Evolutionary conservation across 2,113 vertebrate genomes (phyloP).

Genomic region (Psammodynastes pulverulentus): DNA sequence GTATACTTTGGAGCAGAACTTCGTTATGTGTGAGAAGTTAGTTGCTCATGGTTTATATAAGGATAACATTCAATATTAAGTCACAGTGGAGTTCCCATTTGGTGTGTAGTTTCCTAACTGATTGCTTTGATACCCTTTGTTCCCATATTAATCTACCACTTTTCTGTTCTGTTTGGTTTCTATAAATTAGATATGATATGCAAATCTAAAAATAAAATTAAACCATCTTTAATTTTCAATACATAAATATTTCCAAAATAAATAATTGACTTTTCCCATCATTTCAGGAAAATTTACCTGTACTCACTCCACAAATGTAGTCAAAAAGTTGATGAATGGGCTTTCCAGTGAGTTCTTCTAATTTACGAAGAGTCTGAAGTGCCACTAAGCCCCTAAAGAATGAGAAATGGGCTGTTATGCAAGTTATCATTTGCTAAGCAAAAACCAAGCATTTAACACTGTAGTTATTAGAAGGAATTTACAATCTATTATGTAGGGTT

Average conservation of each 20-base stretch:
- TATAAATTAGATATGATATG: background rate
- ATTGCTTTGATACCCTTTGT: background rate
- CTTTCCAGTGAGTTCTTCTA: conserved; percentile 90
- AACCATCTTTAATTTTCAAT: background rate
- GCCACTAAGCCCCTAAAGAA: conserved; percentile 87
- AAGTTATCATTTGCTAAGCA: background rate
- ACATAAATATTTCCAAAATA: background rate
- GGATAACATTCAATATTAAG: background rate
- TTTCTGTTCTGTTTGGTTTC: background rate
- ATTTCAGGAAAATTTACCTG: conserved; percentile 76
- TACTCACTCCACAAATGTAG: conserved; percentile 97
- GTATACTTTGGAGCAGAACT: background rate
- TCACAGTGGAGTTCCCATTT: background rate
- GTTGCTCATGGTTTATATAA: background rate
- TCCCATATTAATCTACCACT: background rate
- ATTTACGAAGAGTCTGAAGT: conserved; percentile 87
- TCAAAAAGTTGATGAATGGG: conserved; percentile 93
- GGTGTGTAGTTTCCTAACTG: background rate
- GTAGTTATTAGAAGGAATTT: background rate
- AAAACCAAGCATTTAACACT: background rate
- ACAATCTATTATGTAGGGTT: background rate
- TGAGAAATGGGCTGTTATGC: conserved; percentile 12
- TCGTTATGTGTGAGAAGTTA: background rate
- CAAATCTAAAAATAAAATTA: background rate
- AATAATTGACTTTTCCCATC: background rate